Conservation (phyloP, 2,888 invertebrate genomes). For the Cataglyphis albicans region DNA sequence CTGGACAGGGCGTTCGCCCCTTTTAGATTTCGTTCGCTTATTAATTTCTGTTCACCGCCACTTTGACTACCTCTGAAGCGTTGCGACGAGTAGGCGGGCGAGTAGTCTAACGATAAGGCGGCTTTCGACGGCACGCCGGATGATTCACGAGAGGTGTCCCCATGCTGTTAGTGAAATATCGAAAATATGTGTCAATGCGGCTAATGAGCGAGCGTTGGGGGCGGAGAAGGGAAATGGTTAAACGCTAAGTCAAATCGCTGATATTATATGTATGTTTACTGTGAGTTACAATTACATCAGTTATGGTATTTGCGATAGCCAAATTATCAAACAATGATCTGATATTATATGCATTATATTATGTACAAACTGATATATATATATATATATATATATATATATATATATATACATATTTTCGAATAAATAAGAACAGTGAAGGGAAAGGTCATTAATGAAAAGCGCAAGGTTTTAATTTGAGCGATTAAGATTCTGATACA, state of each 20-base stretch:
- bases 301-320: constrained; percentile 64
- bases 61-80: constrained; percentile 74
- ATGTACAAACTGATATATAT: constrained; percentile 8
- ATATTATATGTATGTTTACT: constrained; percentile 15
- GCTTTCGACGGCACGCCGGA: constrained; percentile 77
- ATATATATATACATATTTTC: not conserved
- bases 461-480: constrained; percentile 41
- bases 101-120: constrained; percentile 77
- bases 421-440: constrained; percentile 8
- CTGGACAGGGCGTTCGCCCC: constrained; percentile 60
- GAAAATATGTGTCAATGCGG: constrained; percentile 79
- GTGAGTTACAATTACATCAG: constrained; percentile 70
- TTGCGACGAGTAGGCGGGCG: constrained; percentile 77
- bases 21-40: constrained; percentile 68
- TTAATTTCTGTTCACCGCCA: constrained; percentile 74
- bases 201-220: constrained; percentile 22
- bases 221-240: constrained; percentile 42
- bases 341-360: not conserved
- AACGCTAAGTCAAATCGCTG: constrained; percentile 23
- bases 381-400: too few species aligned
- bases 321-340: not conserved
- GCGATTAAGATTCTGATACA: not conserved
- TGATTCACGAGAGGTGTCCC: constrained; percentile 83
- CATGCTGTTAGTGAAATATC: constrained; percentile 89
- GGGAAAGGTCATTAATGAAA: constrained; percentile 35